Evolutionary conservation across 2,888 invertebrate species (phyloP).

Genomic region (Mesorhabditis sp.): DNA sequence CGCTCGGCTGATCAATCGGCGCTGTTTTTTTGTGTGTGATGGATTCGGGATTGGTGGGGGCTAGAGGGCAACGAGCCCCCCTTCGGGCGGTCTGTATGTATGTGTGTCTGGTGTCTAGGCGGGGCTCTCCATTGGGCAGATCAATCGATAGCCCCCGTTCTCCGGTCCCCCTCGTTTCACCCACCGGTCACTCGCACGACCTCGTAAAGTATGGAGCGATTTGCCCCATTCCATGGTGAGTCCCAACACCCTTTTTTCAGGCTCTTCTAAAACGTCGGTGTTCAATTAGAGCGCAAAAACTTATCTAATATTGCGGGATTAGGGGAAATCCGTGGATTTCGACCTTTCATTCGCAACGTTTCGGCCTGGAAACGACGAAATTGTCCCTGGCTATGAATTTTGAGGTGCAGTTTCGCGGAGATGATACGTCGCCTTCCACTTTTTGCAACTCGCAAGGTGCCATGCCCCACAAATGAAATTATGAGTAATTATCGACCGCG

Average conservation of each 20-base stretch:
- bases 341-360: too few relatives aligned
- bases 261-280: too few relatives aligned
- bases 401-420: too few relatives aligned
- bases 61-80: neutral
- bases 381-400: too few relatives aligned
- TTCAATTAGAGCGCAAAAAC: too few relatives aligned
- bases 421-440: too few relatives aligned
- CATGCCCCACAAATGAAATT: too few relatives aligned
- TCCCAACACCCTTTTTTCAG: neutral
- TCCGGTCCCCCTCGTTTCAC: neutral
- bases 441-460: too few relatives aligned
- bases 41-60: neutral
- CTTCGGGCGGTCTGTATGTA: neutral
- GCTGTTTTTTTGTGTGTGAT: neutral
- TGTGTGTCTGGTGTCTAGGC: neutral
- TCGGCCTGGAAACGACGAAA: too few relatives aligned
- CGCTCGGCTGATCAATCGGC: neutral
- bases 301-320: too few relatives aligned
- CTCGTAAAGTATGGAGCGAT: neutral
- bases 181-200: neutral
- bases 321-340: too few relatives aligned
- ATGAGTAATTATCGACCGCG: too few relatives aligned
- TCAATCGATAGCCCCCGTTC: conserved; percentile 6
- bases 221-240: conserved; percentile 5
- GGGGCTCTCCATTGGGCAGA: neutral